phyloP scores from a whole-genome alignment of 2,797 vertebrate genomes.

The Chelon auratus region DNA sequence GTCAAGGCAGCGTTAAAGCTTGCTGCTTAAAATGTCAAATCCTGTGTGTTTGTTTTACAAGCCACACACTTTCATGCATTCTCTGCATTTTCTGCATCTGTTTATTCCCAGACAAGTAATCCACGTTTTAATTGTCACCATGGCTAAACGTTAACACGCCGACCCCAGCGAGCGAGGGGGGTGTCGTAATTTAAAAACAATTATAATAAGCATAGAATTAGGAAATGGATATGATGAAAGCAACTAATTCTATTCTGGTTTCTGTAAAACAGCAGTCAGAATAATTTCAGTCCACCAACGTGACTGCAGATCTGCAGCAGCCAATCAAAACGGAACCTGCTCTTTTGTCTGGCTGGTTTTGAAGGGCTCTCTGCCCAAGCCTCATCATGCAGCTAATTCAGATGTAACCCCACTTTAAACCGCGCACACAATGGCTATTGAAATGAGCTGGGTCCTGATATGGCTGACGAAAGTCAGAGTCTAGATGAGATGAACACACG shows the following conservation, averaged over 20 bases:
- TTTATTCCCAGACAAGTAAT: conserved; percentile 12
- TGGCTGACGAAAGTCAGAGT: conserved; percentile 59
- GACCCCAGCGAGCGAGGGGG: conserved; percentile 2
- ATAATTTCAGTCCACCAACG: conserved; percentile 55
- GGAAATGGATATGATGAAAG: conserved; percentile 19
- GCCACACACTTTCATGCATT: neutral
- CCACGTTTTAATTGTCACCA: conserved; percentile 5
- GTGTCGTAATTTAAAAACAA: conserved; percentile 14
- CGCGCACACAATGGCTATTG: conserved; percentile 74
- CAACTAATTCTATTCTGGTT: conserved; percentile 29
- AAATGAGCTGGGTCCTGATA: conserved; percentile 71
- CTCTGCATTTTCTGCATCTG: conserved; percentile 8
- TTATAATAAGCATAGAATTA: conserved; percentile 22
- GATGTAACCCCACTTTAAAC: conserved; percentile 78
- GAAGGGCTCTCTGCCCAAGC: conserved; percentile 75
- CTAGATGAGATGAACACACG: conserved; percentile 45
- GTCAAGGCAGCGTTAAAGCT: neutral
- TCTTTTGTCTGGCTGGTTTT: conserved; percentile 71
- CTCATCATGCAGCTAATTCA: conserved; percentile 79
- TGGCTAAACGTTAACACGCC: neutral
- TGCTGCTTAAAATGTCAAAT: neutral
- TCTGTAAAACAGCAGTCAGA: conserved; percentile 43
- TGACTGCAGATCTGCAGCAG: conserved; percentile 59
- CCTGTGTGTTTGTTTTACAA: neutral
- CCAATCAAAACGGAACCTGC: conserved; percentile 70